phyloP scores from a whole-genome alignment of 2,888 invertebrate species.

The Neria commutata region DNA sequence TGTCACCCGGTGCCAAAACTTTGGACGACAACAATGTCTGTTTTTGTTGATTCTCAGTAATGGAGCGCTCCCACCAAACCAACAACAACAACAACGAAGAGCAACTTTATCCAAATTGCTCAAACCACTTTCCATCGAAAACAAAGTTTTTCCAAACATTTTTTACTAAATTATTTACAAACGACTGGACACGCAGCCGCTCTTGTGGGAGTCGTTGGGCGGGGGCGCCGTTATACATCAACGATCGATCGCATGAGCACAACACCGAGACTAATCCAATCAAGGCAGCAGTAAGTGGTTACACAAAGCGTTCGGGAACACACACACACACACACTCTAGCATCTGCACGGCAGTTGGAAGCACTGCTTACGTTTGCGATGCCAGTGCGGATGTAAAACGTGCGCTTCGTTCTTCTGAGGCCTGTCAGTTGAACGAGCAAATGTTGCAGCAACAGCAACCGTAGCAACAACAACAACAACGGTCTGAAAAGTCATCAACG shows the following conservation, averaged over 20 bases:
- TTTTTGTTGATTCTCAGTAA: too few species aligned
- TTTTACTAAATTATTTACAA: too few species aligned
- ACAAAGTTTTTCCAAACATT: too few species aligned
- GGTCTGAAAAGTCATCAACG: conserved; percentile 24
- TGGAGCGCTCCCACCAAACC: too few species aligned
- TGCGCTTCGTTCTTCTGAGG: background rate
- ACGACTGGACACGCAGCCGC: background rate
- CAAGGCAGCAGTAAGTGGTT: conserved; percentile 1
- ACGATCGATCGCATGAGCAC: background rate
- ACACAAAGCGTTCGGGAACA: background rate
- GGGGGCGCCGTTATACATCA: too few species aligned
- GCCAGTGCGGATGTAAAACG: background rate
- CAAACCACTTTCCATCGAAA: too few species aligned
- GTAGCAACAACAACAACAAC: background rate
- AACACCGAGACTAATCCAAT: conserved; percentile 21
- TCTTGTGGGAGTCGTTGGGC: background rate
- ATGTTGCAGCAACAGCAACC: background rate
- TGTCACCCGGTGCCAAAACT: too few species aligned
- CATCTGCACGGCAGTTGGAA: background rate
- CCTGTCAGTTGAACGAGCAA: background rate
- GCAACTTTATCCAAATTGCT: too few species aligned
- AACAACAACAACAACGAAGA: too few species aligned
- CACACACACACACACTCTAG: background rate
- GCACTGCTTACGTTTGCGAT: too few species aligned
- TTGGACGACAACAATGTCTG: too few species aligned